Percentiles rank a stretch among this genome's conserved stretches.
Evolutionary conservation across 2,797 vertebrate genomes (phyloP).

Genomic region (Parambassis ranga): DNA sequence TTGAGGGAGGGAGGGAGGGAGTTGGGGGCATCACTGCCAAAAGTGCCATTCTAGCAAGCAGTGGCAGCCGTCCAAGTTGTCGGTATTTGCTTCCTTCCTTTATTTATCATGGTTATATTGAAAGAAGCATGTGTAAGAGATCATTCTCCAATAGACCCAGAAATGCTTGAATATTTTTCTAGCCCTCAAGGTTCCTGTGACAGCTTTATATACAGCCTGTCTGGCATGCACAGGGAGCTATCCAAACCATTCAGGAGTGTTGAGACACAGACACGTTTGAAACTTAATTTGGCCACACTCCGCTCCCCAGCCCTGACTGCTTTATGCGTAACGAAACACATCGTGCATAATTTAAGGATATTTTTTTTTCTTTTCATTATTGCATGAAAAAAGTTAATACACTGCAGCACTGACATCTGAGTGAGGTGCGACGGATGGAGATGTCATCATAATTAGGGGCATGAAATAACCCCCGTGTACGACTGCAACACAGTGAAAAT

Average conservation of each 20-base stretch:
- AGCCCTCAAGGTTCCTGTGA: slow-evolving; percentile 72
- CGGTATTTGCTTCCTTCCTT: slow-evolving; percentile 74
- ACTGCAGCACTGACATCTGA: not conserved
- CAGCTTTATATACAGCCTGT: slow-evolving; percentile 77
- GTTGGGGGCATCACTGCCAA: slow-evolving; percentile 39
- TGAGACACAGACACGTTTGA: slow-evolving; percentile 62
- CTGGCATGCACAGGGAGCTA: slow-evolving; percentile 67
- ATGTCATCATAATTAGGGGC: slow-evolving; percentile 38
- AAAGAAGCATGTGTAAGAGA: slow-evolving; percentile 71
- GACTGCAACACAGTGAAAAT: slow-evolving; percentile 30
- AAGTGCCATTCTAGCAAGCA: slow-evolving; percentile 64
- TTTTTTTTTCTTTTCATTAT: slow-evolving; percentile 26
- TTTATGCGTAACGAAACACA: slow-evolving; percentile 48
- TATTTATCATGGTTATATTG: slow-evolving; percentile 74
- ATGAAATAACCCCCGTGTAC: slow-evolving; percentile 19
- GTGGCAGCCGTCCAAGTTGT: slow-evolving; percentile 65
- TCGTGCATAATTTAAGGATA: slow-evolving; percentile 31
- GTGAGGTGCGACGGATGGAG: slow-evolving; percentile 47
- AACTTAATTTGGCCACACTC: slow-evolving; percentile 53
- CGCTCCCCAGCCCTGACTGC: slow-evolving; percentile 19
- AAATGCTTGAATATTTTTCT: slow-evolving; percentile 73
- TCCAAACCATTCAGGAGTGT: slow-evolving; percentile 68
- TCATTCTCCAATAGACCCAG: slow-evolving; percentile 66
- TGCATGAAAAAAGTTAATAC: slow-evolving; percentile 10
- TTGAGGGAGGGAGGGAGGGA: not conserved